Evolutionary conservation across 2,888 invertebrate species (phyloP).

Genomic region (Brachypterus glaber): DNA sequence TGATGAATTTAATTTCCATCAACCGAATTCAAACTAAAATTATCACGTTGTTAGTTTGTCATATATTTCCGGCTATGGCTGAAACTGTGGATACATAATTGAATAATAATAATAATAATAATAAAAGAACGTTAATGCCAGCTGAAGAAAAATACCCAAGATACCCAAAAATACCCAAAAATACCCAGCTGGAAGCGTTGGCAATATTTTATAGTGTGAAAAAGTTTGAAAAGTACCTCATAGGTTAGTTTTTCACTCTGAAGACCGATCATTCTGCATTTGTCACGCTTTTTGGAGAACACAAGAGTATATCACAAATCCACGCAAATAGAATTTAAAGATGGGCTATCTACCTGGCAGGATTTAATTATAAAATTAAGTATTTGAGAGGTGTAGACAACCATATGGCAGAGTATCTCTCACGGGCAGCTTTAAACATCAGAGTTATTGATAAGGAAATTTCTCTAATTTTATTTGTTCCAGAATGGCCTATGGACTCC

Average conservation of each 20-base stretch:
- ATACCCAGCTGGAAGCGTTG: not conserved
- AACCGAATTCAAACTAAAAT: too few relatives aligned
- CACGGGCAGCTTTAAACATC: not conserved
- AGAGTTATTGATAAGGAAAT: not conserved
- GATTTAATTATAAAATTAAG: not conserved
- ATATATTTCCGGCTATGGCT: too few relatives aligned
- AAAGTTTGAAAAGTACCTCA: not conserved
- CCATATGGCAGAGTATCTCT: not conserved
- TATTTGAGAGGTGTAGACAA: not conserved
- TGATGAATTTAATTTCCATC: too few relatives aligned
- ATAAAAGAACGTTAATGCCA: constrained; percentile 10
- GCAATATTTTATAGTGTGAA: not conserved
- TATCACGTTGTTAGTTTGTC: too few relatives aligned
- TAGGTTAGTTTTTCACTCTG: not conserved
- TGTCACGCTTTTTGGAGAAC: not conserved
- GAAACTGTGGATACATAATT: too few relatives aligned
- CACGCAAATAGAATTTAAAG: not conserved
- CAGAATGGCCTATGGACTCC: not conserved
- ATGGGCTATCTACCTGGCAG: not conserved
- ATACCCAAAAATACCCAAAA: too few relatives aligned
- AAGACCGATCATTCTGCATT: not conserved
- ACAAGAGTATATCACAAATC: not conserved
- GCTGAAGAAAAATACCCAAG: constrained; percentile 8
- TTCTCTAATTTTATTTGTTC: not conserved
- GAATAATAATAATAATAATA: too few relatives aligned